Base-by-base conservation (phyloP, 1,140 invertebrate genomes). In the Drosophila persimilis region DNA sequence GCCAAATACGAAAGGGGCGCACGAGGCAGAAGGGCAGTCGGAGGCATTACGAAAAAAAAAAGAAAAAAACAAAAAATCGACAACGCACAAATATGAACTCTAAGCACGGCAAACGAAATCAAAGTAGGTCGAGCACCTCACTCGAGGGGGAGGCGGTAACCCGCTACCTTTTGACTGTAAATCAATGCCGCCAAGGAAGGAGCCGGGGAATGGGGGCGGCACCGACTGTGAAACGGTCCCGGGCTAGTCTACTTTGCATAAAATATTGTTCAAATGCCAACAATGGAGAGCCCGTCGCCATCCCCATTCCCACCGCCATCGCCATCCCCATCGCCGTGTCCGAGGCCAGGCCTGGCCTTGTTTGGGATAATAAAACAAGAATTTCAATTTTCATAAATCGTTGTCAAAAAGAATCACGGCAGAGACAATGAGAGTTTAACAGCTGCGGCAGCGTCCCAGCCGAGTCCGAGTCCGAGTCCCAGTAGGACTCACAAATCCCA, bases 341-440 rank as follows among this genome's bases (percentile, higher is more conserved):
- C 26, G 3, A 0, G 24, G 9, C 45, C 1, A 45, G 15, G 39
- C 29, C 45, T n/a, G 1, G 64, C 43, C 41, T 41, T 60, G 45
- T 54, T 51, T 43, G 58, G 59, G 59, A 72, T 80, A 84, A 78
- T 88, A 77, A 88, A 86, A 86, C 81, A 86, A 72, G 81, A 74
- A 86, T 70, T 85, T 86, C 64, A 88, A 86, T 86, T 86, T 86
- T 86, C 81, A 86, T 88, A 86, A 86, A 86, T 77, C 83, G 81
- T 67, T 77, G 81, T 73, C 73, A 56, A 72, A 67, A 45, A 67
- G 70, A 73, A 72, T 73, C 70, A 69, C 71, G 74, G 35, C 64
- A 86, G 73, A 64, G 31, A 31, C 54, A 70, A 46, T 79, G 61
- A 61, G 69, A 80, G 77, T 80, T 77, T 70, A 85, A 80, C 80